Percentiles rank a stretch among this genome's conserved stretches.
Evolutionary conservation across 2,888 invertebrate genomes (phyloP).

Genomic region (Pterostichus madidus): DNA sequence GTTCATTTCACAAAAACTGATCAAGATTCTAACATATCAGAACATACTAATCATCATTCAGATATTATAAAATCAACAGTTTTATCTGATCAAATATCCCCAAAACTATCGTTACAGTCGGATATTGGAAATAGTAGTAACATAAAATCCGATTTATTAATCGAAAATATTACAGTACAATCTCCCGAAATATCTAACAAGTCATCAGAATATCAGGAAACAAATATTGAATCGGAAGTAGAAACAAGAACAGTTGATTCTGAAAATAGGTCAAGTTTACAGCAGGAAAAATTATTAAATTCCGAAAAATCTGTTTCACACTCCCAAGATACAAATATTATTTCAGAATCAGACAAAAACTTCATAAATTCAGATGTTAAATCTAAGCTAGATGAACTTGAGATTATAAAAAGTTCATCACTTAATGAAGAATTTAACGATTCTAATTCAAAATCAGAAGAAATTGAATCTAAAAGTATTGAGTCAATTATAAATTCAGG

Average conservation of each 20-base stretch:
- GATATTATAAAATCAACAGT: neutral
- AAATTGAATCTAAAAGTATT: neutral
- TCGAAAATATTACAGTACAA: neutral
- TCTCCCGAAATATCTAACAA: neutral
- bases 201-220: neutral
- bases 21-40: neutral
- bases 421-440: conserved; percentile 4
- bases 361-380: conserved; percentile 16
- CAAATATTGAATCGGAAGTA: conserved; percentile 5
- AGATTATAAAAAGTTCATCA: neutral
- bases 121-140: neutral
- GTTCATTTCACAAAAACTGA: neutral
- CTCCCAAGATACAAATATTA: neutral
- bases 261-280: conserved; percentile 13
- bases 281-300: neutral
- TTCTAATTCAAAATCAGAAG: conserved; percentile 13
- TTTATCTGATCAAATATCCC: conserved; percentile 4
- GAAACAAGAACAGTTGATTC: conserved; percentile 20
- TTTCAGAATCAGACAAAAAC: neutral
- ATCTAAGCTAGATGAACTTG: conserved; percentile 5
- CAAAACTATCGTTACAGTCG: neutral
- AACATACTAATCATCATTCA: conserved; percentile 20
- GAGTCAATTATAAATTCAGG: too few relatives aligned
- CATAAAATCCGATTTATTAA: conserved; percentile 14
- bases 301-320: neutral